Base-by-base conservation (phyloP, 2,888 invertebrate genomes). In the Cerceris ruficornis region DNA sequence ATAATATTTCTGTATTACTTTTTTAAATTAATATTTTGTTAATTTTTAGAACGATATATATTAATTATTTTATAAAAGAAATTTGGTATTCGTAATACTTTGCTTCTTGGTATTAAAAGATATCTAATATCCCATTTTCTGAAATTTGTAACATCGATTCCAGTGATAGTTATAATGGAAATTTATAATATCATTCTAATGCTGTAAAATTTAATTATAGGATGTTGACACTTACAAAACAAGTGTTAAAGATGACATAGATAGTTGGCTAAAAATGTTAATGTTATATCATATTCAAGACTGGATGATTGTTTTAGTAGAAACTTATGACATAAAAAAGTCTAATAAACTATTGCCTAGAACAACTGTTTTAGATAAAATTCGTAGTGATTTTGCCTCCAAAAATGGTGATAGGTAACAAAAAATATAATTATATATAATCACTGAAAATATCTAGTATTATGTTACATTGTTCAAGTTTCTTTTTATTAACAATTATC, bases 261-360 rank as follows among this genome's bases (percentile, higher is more conserved):
- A 97, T 90, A 93, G 94, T 84, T 99, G 99, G 99, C 93, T 98
- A 68, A 96, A 96, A 88, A 95, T 95, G 86, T 93, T 98, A 82
- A 95, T 94, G 82, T 94, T 95, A 74, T 95, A 95, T 88, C 96
- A 96, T 75, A 95, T 98, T 71, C 94, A 95, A 67, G 98, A 98
- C 92, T 99, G 98, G 98, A 95, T 99, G 94, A 96, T 99, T 89
- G 95, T 98, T 55, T 94, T 98, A 81, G 98, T 99, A 58, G 98
- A 98, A 93, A 97, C 97, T 66, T 96, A 97, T 92, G 98, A 98
- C 92, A 96, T 96, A 87, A 96, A 97, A 89, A 97, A 98, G 93
- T 96, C 97, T 66, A 98, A 98, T 90, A 98, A 99, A 92, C 93
- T 99, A 14, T 93, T 99, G 69, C 97, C 98, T 1, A 94, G 98